phyloP scores from a whole-genome alignment of 2,113 vertebrate species.

The Sminthopsis crassicaudata region DNA sequence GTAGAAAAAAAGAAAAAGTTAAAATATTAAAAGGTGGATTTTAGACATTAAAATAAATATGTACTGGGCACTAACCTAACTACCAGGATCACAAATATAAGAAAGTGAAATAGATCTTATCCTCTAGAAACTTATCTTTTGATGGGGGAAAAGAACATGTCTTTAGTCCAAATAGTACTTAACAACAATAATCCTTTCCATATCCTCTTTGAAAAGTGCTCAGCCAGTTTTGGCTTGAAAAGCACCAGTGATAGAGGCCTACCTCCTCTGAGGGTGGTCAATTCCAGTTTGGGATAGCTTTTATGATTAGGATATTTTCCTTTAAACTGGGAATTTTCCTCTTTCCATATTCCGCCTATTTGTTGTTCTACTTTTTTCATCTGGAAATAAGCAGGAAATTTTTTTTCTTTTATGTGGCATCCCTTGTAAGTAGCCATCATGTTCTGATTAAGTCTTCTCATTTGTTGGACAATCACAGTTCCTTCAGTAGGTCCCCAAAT shows the following conservation, averaged over 20 bases:
- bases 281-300: background rate
- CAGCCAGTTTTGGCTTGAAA: background rate
- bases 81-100: background rate
- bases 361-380: background rate
- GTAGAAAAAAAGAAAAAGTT: constrained; percentile 21
- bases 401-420: background rate
- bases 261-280: background rate
- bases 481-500: background rate
- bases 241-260: background rate
- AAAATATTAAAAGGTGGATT: constrained; percentile 21
- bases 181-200: background rate
- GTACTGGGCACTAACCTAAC: background rate
- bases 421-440: background rate
- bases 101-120: background rate
- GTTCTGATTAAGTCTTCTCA: background rate
- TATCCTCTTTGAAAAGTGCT: background rate
- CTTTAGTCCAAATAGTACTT: background rate
- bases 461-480: background rate
- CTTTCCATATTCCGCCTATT: background rate
- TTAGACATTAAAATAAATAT: background rate
- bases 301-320: background rate
- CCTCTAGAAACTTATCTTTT: background rate
- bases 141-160: background rate
- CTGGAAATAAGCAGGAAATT: background rate
- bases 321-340: background rate